Evolutionary conservation across 1,140 invertebrate species (phyloP).

Genomic region (Solenopsis fugax): DNA sequence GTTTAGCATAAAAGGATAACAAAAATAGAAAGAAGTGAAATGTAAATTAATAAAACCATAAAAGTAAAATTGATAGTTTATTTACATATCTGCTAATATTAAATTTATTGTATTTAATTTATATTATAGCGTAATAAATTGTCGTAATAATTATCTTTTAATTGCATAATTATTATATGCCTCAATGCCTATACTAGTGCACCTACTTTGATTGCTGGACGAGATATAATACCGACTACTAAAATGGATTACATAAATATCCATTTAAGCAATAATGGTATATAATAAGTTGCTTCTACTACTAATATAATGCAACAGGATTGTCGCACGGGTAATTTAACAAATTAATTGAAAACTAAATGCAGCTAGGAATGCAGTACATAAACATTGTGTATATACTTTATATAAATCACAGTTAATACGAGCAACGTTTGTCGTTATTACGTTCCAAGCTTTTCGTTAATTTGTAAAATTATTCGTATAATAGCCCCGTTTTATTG

Average conservation of each 20-base stretch:
- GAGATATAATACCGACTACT: background rate
- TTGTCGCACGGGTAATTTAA: background rate
- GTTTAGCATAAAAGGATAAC: background rate
- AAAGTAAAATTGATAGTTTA: background rate
- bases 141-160: background rate
- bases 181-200: background rate
- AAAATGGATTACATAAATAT: background rate
- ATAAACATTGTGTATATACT: background rate
- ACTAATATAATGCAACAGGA: background rate
- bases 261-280: background rate
- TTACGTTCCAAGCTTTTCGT: background rate
- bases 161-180: background rate
- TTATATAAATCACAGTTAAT: conserved; percentile 2
- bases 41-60: background rate
- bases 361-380: background rate
- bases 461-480: conserved; percentile 28
- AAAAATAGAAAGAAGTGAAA: background rate
- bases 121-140: background rate
- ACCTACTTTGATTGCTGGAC: background rate
- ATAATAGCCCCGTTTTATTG: conserved; percentile 2
- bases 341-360: conserved; percentile 15
- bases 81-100: background rate
- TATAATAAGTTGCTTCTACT: background rate
- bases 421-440: background rate
- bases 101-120: background rate